phyloP scores from a whole-genome alignment of 2,113 vertebrate genomes.

The Mungos mungo region DNA sequence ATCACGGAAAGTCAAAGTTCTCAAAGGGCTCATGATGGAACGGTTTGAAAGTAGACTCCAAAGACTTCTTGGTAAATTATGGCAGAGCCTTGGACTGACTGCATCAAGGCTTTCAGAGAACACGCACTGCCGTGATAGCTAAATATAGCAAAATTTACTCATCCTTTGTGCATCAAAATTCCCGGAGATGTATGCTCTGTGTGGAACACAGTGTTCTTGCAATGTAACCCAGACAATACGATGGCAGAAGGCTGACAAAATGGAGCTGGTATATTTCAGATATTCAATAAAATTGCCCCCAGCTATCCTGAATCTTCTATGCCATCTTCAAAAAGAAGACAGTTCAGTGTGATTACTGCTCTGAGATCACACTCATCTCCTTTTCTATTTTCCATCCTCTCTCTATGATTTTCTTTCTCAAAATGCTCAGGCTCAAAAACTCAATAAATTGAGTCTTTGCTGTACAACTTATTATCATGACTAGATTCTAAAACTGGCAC shows the following conservation, averaged over 20 bases:
- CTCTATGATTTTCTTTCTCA: background rate
- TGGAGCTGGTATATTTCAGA: background rate
- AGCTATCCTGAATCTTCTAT: background rate
- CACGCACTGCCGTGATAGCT: background rate
- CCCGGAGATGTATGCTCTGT: background rate
- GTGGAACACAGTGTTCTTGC: background rate
- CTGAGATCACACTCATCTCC: background rate
- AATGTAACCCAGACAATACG: background rate
- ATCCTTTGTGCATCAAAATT: background rate
- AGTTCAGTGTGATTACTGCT: background rate
- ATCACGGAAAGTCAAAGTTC: background rate
- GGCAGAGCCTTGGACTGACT: background rate
- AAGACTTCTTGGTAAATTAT: background rate
- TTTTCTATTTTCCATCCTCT: background rate
- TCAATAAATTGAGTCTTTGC: constrained; percentile 10
- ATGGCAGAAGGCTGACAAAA: background rate
- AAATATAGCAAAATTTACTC: background rate
- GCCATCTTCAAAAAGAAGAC: background rate
- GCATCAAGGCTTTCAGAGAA: background rate
- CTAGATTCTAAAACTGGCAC: constrained; percentile 4
- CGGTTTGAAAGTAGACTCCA: background rate
- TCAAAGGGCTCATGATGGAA: background rate
- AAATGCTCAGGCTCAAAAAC: background rate
- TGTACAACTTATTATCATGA: background rate
- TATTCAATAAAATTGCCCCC: background rate